Evolutionary conservation across 2,113 vertebrate genomes (phyloP).

Genomic region (Syrrhaptes paradoxus): DNA sequence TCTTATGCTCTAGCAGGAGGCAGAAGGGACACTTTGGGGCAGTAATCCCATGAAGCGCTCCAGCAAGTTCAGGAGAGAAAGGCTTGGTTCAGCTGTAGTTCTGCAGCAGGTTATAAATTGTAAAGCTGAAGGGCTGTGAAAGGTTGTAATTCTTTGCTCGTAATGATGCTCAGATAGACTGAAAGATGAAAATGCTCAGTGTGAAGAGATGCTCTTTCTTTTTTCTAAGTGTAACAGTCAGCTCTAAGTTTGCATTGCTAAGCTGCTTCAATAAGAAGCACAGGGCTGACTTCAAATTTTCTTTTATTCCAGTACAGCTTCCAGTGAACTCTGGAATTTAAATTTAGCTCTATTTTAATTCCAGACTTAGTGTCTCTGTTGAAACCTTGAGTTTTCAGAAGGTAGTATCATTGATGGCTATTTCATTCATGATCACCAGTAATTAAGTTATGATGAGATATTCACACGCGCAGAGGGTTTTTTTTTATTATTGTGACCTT

Average conservation of each 20-base stretch:
- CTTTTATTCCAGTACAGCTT: neutral
- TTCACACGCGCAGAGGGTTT: neutral
- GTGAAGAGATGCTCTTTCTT: neutral
- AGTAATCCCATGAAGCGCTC: neutral
- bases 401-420: neutral
- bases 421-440: neutral
- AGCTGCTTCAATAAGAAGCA: neutral
- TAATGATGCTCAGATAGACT: slow-evolving; percentile 1
- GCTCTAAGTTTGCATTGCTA: neutral
- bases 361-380: neutral
- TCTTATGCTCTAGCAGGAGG: neutral
- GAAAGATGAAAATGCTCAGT: slow-evolving; percentile 22
- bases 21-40: neutral
- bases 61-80: neutral
- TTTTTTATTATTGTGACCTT: neutral
- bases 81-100: neutral
- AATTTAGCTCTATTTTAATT: neutral
- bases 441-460: neutral
- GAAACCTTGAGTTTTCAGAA: neutral
- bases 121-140: neutral
- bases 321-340: neutral
- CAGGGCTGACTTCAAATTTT: neutral
- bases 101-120: neutral
- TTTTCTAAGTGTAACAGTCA: neutral
- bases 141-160: slow-evolving; percentile 7